Base-by-base conservation (phyloP, 2,113 vertebrate species). In the Menidia beryllina region DNA sequence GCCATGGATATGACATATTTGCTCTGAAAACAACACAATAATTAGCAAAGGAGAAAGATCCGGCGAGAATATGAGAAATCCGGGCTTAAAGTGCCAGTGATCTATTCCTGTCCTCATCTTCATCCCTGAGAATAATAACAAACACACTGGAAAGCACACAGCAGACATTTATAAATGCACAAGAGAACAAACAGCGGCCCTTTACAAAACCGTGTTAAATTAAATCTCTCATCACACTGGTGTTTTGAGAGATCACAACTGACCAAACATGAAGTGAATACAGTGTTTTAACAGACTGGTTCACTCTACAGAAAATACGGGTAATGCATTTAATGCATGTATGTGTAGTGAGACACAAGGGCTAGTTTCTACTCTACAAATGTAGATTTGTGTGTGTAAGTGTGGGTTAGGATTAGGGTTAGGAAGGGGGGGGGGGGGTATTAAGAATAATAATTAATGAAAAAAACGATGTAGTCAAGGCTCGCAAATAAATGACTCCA, bases 1-100 rank as follows among this genome's bases (percentile, higher is more conserved):
- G 96, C 96, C 96, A 99, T 98, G 96, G 97, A 98, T 99, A 99
- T 99, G 97, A 98, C 97, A 99, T 99, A 98, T 98, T 98, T 99
- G 96, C 96, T 98, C 95, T 96, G 96, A 98, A 99, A 99, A 99
- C 98, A 98, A 99, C 98, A 99, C 96, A 98, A 99, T 99, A 98
- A 99, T 99, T 98, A 99, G 97, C 97, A 98, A 98, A 97, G 96
- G 95, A 95, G 97, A 97, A 97, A 97, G 97, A 98, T 98, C 97
- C 96, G 94, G 97, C 91, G 95, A 97, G 97, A 98, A 98, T 98
- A 97, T 95, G 96, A 95, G 95, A 97, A 98, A 96, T 96, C 95
- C 82, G 91, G 95, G 94, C 95, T 98, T 98, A 98, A 98, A 97
- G 97, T 94, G 94, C 94, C 95, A 97, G 95, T 94, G 95, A 92